Evolutionary conservation across 1,140 invertebrate genomes (phyloP), one percentile per base, ranked within the genome.

Genomic region (Pseudomyrmex dendroicus): DNA sequence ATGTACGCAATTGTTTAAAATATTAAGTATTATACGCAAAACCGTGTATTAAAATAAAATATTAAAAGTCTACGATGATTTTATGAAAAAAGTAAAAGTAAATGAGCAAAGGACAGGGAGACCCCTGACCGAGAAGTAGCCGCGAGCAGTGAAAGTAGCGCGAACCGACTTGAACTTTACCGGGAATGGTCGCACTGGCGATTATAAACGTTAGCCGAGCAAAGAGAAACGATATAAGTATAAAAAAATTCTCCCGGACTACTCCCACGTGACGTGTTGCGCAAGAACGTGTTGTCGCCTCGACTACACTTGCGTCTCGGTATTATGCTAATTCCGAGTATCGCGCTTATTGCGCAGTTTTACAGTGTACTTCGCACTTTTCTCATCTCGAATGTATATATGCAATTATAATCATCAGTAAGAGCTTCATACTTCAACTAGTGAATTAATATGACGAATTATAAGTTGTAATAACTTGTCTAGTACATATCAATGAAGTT

Each of bases 121-220:
- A 78, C 64, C 70, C 44, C 35, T 35, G 76, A 35, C 44, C 10
- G 74, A 44, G 84, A 62, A 54, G 12, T 88, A 87, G 90, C 90
- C 90, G 59, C 54, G 46, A 88, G 90, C 87, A 90, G 90, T 91
- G 90, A 91, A 91, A 91, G 90, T 91, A 66, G 35, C 25, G 22
- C 59, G 84, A 64, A 59, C 83, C 59, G 76, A 59, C 48, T 35
- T 90, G 90, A 91, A 91, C 89, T 91, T 91, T 90, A 70, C 78
- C 72, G 76, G n/a, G 85, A 87, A 88, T 89, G 84, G 86, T 85
- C 77, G 82, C 54, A 67, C 17, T 13, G 54, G 57, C 52, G 48
- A 80, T 85, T 86, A 35, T 35, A 80, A 86, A 86, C 84, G 56
- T 70, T 62, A 35, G 72, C 2, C 12, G 20, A 80, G 44, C 1